Evolutionary conservation across 1,140 invertebrate genomes (phyloP).

Genomic region (Megathymus violae): DNA sequence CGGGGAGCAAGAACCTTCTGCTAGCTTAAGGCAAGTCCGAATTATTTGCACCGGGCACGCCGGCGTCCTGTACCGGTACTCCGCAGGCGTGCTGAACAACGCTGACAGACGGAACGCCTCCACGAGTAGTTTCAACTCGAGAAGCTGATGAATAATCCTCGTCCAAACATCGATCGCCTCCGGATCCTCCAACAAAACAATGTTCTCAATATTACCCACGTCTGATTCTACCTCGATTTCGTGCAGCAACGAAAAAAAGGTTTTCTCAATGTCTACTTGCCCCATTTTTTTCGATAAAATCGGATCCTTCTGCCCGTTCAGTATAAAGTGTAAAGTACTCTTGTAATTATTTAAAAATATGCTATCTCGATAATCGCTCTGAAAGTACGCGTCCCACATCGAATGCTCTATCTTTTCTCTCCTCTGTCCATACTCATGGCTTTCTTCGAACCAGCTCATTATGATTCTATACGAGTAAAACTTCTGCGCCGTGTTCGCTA

Average conservation of each 20-base stretch:
- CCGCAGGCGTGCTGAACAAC: constrained; percentile 60
- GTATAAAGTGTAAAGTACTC: constrained; percentile 66
- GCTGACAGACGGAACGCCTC: constrained; percentile 73
- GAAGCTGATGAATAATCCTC: constrained; percentile 56
- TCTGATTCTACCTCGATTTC: constrained; percentile 79
- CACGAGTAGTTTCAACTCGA: constrained; percentile 65
- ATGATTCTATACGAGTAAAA: constrained; percentile 84
- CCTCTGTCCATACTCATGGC: constrained; percentile 66
- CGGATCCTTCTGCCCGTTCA: constrained; percentile 65
- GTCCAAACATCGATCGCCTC: constrained; percentile 66
- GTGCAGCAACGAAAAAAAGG: constrained; percentile 66
- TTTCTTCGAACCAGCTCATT: constrained; percentile 82
- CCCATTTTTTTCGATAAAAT: constrained; percentile 55
- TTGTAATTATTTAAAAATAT: constrained; percentile 66
- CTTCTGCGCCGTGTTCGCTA: constrained; percentile 73
- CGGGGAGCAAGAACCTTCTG: constrained; percentile 68
- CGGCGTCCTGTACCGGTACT: constrained; percentile 58
- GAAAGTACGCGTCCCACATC: constrained; percentile 83
- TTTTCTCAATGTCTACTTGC: constrained; percentile 50
- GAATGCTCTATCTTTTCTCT: constrained; percentile 81
- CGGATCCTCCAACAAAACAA: constrained; percentile 59
- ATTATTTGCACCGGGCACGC: constrained; percentile 71
- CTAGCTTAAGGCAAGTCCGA: constrained; percentile 68
- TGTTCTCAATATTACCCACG: constrained; percentile 70
- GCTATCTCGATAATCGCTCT: constrained; percentile 50